Percentiles rank a stretch among this genome's conserved stretches.
Evolutionary conservation across 2,113 vertebrate genomes (phyloP).

Genomic region (Gnathonemus longibarbis): DNA sequence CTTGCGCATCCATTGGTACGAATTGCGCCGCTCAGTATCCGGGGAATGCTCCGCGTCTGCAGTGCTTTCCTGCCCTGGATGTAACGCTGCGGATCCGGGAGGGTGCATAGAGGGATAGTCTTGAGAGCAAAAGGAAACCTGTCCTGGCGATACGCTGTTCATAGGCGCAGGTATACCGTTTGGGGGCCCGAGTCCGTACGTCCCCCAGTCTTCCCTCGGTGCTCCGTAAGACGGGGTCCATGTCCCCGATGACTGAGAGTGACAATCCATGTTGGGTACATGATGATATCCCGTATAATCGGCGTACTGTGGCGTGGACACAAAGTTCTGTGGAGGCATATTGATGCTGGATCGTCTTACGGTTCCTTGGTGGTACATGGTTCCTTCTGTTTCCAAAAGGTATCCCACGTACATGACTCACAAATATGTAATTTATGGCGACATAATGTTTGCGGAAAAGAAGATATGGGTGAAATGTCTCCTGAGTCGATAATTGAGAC

Average conservation of each 20-base stretch:
- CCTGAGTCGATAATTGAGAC: slow-evolving; percentile 33
- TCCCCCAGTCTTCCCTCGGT: slow-evolving; percentile 72
- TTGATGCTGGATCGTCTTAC: slow-evolving; percentile 69
- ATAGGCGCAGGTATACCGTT: slow-evolving; percentile 59
- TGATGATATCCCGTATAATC: slow-evolving; percentile 82
- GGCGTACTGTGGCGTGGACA: slow-evolving; percentile 70
- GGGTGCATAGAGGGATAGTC: slow-evolving; percentile 72
- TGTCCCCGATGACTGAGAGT: slow-evolving; percentile 61
- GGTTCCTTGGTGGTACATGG: slow-evolving; percentile 83
- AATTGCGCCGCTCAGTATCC: slow-evolving; percentile 71
- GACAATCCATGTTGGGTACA: slow-evolving; percentile 72
- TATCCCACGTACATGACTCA: slow-evolving; percentile 80
- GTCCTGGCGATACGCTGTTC: slow-evolving; percentile 69
- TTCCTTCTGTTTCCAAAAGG: slow-evolving; percentile 79
- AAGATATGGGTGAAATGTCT: slow-evolving; percentile 32
- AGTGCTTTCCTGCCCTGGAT: slow-evolving; percentile 64
- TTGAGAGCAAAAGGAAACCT: slow-evolving; percentile 68
- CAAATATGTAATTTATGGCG: slow-evolving; percentile 52
- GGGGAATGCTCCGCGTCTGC: slow-evolving; percentile 64
- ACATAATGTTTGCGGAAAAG: slow-evolving; percentile 65
- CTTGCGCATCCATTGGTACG: slow-evolving; percentile 86
- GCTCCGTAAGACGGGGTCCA: slow-evolving; percentile 72
- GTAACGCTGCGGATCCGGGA: slow-evolving; percentile 56
- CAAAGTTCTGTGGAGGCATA: slow-evolving; percentile 76
- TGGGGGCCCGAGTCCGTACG: slow-evolving; percentile 71